Evolutionary conservation across 2,113 vertebrate genomes (phyloP).

Genomic region (Nannobrachium achirus): DNA sequence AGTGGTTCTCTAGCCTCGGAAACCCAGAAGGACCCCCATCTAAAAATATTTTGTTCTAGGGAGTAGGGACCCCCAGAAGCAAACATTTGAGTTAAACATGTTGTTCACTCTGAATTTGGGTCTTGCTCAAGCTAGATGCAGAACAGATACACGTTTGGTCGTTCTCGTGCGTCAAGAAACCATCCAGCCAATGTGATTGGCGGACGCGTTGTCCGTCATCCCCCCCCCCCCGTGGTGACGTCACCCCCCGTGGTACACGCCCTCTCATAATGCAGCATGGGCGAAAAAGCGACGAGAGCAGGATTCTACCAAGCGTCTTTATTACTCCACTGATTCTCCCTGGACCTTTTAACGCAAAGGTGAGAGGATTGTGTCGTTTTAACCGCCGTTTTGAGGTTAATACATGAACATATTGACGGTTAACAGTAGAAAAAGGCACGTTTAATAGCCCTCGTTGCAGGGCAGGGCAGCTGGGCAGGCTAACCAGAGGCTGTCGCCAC

Average conservation of each 20-base stretch:
- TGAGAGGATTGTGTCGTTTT: slow-evolving; percentile 25
- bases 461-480: slow-evolving; percentile 4
- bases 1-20: no score
- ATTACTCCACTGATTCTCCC: slow-evolving; percentile 36
- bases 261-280: slow-evolving; percentile 84
- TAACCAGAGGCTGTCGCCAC: slow-evolving; percentile 63
- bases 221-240: slow-evolving; percentile 68
- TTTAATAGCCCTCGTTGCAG: slow-evolving; percentile 77
- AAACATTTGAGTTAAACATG: no score
- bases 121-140: no score
- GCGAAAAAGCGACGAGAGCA: slow-evolving; percentile 67
- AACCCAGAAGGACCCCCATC: no score
- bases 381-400: neutral
- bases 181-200: slow-evolving; percentile 60
- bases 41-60: no score
- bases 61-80: no score
- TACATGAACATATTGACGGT: neutral
- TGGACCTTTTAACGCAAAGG: slow-evolving; percentile 56
- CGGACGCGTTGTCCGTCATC: slow-evolving; percentile 40
- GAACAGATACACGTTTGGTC: no score
- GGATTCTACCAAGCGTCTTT: slow-evolving; percentile 47
- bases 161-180: slow-evolving; percentile 1
- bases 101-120: no score
- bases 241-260: slow-evolving; percentile 59
- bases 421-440: slow-evolving; percentile 27